A percentile compares a stretch with the other conserved stretches of the same genome.
phyloP scores from a whole-genome alignment of 2,888 invertebrate species.

The Timandra comae region DNA sequence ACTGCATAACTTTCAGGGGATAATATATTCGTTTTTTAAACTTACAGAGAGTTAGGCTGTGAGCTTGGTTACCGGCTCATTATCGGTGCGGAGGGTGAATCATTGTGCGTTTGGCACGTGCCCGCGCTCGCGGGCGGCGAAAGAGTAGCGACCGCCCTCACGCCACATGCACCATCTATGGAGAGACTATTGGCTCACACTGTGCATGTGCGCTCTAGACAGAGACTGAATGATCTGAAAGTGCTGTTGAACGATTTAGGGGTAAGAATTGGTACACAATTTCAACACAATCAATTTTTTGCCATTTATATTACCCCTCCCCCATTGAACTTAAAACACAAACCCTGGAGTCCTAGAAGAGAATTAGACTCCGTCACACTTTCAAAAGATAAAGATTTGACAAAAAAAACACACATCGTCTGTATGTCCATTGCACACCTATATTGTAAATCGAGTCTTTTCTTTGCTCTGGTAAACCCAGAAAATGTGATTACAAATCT shows the following conservation, averaged over 20 bases:
- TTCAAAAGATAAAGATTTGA: too few relatives aligned
- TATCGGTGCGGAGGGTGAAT: slow-evolving; percentile 86
- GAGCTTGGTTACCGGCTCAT: slow-evolving; percentile 92
- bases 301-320: too few relatives aligned
- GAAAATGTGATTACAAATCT: too few relatives aligned
- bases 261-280: slow-evolving; percentile 33
- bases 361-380: too few relatives aligned
- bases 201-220: slow-evolving; percentile 93
- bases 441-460: too few relatives aligned
- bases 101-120: slow-evolving; percentile 77
- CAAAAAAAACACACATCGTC: too few relatives aligned
- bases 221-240: slow-evolving; percentile 88
- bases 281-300: too few relatives aligned
- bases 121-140: slow-evolving; percentile 75
- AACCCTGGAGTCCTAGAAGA: too few relatives aligned
- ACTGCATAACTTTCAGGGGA: neutral
- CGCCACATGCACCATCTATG: slow-evolving; percentile 95
- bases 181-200: slow-evolving; percentile 96
- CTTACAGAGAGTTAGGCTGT: slow-evolving; percentile 85
- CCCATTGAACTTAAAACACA: too few relatives aligned
- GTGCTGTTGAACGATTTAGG: slow-evolving; percentile 83
- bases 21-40: neutral
- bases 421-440: too few relatives aligned
- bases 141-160: slow-evolving; percentile 82
- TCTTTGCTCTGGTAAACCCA: too few relatives aligned